Conservation (phyloP, 2,888 invertebrate genomes). For the Clunio marinus region DNA sequence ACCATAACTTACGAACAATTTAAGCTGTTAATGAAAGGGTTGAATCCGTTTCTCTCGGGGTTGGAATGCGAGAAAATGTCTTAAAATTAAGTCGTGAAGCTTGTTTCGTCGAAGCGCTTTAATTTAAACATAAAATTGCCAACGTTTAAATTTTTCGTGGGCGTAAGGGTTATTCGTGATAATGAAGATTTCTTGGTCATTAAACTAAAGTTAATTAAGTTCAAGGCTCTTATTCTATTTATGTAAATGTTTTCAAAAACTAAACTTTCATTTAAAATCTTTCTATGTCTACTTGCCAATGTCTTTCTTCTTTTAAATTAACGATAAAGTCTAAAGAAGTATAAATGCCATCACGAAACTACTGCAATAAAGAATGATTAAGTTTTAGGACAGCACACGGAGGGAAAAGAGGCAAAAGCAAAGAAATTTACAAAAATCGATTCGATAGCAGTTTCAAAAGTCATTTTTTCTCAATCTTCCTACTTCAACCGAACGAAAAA, state of each 20-base stretch:
- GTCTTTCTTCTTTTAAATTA: no score
- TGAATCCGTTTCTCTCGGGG: slow-evolving; percentile 5
- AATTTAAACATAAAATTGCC: not conserved
- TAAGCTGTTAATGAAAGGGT: slow-evolving; percentile 37
- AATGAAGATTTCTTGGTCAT: no score
- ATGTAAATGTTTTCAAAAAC: no score
- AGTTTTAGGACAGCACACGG: not conserved
- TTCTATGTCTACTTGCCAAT: no score
- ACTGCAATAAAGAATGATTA: slow-evolving; percentile 37
- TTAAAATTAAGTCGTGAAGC: slow-evolving; percentile 33
- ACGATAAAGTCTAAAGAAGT: no score
- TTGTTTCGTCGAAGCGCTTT: not conserved
- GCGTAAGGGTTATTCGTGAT: not conserved
- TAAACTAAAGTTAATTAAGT: no score
- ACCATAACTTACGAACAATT: slow-evolving; percentile 34
- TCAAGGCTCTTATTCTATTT: no score
- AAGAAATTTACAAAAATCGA: slow-evolving; percentile 25
- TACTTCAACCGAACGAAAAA: not conserved
- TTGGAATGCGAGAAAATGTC: slow-evolving; percentile 6
- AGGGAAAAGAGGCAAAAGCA: no score
- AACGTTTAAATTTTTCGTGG: not conserved
- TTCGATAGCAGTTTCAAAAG: slow-evolving; percentile 24
- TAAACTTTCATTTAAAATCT: no score
- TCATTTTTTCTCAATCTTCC: slow-evolving; percentile 33
- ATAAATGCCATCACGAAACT: slow-evolving; percentile 34